These are phyloP conservation scores for crab-eating macaque (Macaca fascicularis) DNA, from an alignment of 2,113 vertebrate species.

Conservation along the genomic window T2T-MFA8v1.1 NC_088375.1:226550501-226551000, in stretches of 20 bases:
- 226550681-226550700: neutral
- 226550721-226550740: neutral
- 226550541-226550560: neutral
- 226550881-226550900: too few relatives aligned
- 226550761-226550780: fast-evolving
- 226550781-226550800: neutral
- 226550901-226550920: too few relatives aligned
- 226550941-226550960: too few relatives aligned
- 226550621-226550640: neutral
- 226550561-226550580: neutral
- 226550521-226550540: neutral
- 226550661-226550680: neutral
- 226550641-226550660: neutral
- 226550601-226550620: neutral
- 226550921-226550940: too few relatives aligned
- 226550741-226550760: neutral
- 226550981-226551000: too few relatives aligned
- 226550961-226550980: too few relatives aligned
- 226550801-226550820: too few relatives aligned
- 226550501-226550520: neutral
- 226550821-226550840: too few relatives aligned
- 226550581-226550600: neutral
- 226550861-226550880: too few relatives aligned
- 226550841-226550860: too few relatives aligned
- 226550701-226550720: neutral